Conservation (phyloP, 2,113 vertebrate species). For the Corythoichthys haematopterus region DNA sequence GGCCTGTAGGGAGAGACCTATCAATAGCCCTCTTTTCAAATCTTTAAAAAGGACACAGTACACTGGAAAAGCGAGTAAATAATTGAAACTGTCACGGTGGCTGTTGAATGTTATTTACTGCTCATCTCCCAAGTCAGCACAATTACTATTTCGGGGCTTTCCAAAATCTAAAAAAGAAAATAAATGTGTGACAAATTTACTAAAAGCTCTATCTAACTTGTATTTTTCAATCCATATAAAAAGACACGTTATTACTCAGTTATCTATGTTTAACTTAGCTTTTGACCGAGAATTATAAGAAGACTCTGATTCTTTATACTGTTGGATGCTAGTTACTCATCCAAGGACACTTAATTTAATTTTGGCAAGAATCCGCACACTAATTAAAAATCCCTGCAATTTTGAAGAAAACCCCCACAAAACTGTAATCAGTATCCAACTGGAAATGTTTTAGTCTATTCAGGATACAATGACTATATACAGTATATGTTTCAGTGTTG, state of each 20-base stretch:
- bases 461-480: no score
- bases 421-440: background rate
- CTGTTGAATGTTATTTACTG: background rate
- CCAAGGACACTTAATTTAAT: background rate
- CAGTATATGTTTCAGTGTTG: no score
- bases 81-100: background rate
- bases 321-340: background rate
- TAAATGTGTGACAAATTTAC: background rate
- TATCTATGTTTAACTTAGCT: background rate
- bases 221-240: background rate
- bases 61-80: background rate
- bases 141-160: background rate
- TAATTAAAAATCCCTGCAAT: background rate
- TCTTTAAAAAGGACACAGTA: background rate
- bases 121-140: background rate
- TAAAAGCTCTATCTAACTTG: background rate
- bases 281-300: background rate
- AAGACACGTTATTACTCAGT: background rate
- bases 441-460: no score
- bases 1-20: conserved; percentile 18
- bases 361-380: background rate
- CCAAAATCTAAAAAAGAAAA: background rate
- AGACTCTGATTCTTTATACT: background rate
- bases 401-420: background rate
- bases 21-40: conserved; percentile 33